A percentile compares a stretch with the other conserved stretches of the same genome.
These are phyloP conservation scores for Cebus imitator DNA, from an alignment of 2,113 vertebrate species.

Conservation along the genomic window DNA sequence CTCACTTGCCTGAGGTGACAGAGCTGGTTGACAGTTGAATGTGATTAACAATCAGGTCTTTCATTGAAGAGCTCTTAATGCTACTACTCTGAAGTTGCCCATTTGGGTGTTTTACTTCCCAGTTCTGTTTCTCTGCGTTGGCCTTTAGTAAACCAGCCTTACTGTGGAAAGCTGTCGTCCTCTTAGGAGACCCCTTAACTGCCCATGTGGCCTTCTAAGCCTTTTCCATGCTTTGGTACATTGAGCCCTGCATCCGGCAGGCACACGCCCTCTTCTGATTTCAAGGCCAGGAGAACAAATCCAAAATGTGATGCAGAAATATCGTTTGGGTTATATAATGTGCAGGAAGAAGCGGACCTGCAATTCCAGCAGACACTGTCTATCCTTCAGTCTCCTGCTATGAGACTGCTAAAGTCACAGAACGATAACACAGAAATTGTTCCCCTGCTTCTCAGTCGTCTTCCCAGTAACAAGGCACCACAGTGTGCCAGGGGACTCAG, in stretches of 20 bases:
- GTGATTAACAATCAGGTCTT: neutral
- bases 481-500: neutral
- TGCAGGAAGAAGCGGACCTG: neutral
- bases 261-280: neutral
- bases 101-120: neutral
- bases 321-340: rapidly evolving
- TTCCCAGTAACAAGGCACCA: neutral
- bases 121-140: neutral
- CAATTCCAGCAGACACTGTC: neutral
- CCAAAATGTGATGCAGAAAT: neutral
- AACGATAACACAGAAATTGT: neutral
- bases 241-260: neutral
- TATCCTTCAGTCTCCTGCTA: neutral
- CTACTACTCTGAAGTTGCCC: neutral
- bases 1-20: neutral
- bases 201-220: neutral
- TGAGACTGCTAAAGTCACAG: neutral
- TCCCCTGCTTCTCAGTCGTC: neutral
- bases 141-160: neutral
- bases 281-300: neutral
- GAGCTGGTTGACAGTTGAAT: neutral
- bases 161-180: neutral
- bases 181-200: neutral
- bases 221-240: no score
- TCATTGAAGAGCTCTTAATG: neutral